phyloP scores from a whole-genome alignment of 1,140 invertebrate genomes.

The Drosophila hydei region DNA sequence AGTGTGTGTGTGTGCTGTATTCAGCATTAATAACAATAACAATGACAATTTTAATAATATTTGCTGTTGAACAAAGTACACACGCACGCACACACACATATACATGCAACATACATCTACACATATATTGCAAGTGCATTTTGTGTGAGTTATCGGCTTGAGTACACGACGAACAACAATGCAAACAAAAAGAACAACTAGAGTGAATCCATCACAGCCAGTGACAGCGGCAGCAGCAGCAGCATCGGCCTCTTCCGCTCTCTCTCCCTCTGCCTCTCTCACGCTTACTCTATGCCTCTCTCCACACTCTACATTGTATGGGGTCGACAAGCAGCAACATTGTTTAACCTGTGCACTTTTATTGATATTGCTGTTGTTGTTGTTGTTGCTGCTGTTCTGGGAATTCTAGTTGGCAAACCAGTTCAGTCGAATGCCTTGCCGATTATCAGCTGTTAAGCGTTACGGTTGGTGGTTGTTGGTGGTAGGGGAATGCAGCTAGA shows the following conservation, averaged over 20 bases:
- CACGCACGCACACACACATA: slow-evolving; percentile 25
- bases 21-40: slow-evolving; percentile 65
- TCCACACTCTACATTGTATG: not conserved
- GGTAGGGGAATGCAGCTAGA: not conserved
- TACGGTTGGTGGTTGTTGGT: too few species aligned
- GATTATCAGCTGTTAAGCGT: slow-evolving; percentile 28
- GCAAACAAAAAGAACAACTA: slow-evolving; percentile 71
- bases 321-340: slow-evolving; percentile 12
- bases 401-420: slow-evolving; percentile 23
- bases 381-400: slow-evolving; percentile 26
- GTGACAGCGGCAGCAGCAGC: slow-evolving; percentile 34
- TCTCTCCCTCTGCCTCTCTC: not conserved
- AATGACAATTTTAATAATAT: slow-evolving; percentile 76
- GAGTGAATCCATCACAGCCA: slow-evolving; percentile 71
- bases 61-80: slow-evolving; percentile 69
- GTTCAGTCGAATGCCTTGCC: slow-evolving; percentile 7
- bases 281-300: slow-evolving; percentile 5
- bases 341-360: slow-evolving; percentile 36
- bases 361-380: slow-evolving; percentile 18
- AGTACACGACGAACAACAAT: slow-evolving; percentile 47
- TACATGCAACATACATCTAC: slow-evolving; percentile 5
- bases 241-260: slow-evolving; percentile 4
- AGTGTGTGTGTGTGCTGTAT: slow-evolving; percentile 32
- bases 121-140: slow-evolving; percentile 34
- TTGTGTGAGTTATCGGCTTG: slow-evolving; percentile 46